Percentiles rank a stretch among this genome's conserved stretches.
These are phyloP conservation scores for Hylaeus anthracinus DNA, from an alignment of 1,140 invertebrate genomes.

Conservation along the genomic window DNA sequence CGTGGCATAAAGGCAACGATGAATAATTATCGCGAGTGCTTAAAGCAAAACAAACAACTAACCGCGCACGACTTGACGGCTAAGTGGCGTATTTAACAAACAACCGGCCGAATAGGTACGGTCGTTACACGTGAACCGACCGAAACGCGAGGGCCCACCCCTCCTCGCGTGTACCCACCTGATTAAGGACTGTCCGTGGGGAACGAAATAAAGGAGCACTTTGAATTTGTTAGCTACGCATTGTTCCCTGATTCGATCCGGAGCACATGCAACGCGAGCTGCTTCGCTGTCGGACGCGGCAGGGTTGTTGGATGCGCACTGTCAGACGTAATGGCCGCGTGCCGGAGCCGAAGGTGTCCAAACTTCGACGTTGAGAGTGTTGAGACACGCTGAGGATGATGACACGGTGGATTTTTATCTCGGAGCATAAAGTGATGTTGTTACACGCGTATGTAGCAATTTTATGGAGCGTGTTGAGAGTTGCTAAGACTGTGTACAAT, in stretches of 20 bases:
- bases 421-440: no score
- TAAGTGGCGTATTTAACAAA: conserved; percentile 76
- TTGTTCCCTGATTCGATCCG: conserved; percentile 25
- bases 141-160: conserved; percentile 11
- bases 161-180: conserved; percentile 36
- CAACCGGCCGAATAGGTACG: conserved; percentile 56
- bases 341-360: background rate
- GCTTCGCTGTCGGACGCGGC: background rate
- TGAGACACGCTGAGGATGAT: no score
- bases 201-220: conserved; percentile 18
- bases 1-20: conserved; percentile 72
- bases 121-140: conserved; percentile 21
- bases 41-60: conserved; percentile 77
- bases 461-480: no score
- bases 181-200: conserved; percentile 52
- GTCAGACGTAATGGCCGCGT: background rate
- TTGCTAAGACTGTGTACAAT: no score
- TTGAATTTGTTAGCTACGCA: conserved; percentile 37
- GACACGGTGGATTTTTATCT: no score
- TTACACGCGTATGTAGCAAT: no score
- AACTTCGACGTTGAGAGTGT: no score
- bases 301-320: background rate
- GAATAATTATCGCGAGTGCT: conserved; percentile 78
- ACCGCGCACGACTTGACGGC: conserved; percentile 71
- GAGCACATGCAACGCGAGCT: background rate